A percentile compares a stretch with the other conserved stretches of the same genome.
Evolutionary conservation across 2,797 vertebrate genomes (phyloP).

Genomic region (Heterohyrax brucei): DNA sequence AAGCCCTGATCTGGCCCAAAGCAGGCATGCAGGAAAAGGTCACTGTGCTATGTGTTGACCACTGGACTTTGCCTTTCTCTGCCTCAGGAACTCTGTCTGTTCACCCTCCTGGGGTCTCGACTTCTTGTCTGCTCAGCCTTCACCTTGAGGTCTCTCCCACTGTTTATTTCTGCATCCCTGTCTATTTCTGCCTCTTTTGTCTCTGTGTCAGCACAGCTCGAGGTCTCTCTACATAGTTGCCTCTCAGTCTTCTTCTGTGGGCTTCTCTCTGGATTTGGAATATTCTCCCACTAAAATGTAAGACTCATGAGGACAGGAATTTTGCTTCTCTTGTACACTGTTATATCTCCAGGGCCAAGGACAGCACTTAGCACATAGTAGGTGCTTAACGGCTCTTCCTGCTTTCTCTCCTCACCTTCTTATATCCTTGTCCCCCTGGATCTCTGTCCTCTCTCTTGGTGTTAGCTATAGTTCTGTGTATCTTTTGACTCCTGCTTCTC

Average conservation of each 20-base stretch:
- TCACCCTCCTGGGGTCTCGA: neutral
- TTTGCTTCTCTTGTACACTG: neutral
- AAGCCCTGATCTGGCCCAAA: neutral
- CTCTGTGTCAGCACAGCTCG: neutral
- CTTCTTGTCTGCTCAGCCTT: neutral
- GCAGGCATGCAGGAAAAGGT: neutral
- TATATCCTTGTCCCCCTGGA: neutral
- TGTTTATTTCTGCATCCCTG: neutral
- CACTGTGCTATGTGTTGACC: neutral
- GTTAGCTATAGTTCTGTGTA: neutral
- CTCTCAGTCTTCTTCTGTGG: neutral
- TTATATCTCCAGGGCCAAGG: neutral
- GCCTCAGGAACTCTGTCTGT: neutral
- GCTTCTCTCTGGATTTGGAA: neutral
- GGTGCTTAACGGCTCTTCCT: neutral
- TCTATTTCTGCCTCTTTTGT: neutral
- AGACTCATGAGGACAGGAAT: neutral
- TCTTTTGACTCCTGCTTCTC: neutral
- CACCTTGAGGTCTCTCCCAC: fast-evolving
- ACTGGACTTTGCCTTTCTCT: neutral
- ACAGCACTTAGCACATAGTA: neutral
- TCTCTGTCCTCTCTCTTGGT: neutral
- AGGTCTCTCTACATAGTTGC: neutral
- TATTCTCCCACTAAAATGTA: neutral
- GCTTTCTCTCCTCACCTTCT: neutral